Evolutionary conservation across 2,113 vertebrate genomes (phyloP).

Genomic region (Brachionichthys hirsutus): DNA sequence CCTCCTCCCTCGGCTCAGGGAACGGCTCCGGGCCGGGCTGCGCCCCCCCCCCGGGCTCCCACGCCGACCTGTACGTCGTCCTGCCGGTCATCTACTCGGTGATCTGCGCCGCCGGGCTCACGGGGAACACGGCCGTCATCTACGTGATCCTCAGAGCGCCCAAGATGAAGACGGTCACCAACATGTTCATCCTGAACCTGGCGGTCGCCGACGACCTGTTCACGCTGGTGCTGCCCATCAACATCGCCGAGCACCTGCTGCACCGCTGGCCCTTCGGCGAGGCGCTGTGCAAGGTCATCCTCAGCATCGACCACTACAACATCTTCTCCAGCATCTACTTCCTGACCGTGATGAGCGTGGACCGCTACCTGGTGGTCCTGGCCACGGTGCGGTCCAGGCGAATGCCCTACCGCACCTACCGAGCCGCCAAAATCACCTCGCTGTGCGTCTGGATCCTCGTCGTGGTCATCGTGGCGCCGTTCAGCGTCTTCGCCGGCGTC

Average conservation of each 20-base stretch:
- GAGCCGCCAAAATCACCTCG: constrained; percentile 83
- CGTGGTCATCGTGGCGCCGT: constrained; percentile 85
- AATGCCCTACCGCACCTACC: constrained; percentile 83
- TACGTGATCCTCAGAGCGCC: constrained; percentile 89
- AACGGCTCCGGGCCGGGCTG: constrained; percentile 68
- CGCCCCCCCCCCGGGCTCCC: constrained; percentile 63
- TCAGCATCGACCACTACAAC: constrained; percentile 89
- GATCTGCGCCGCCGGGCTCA: constrained; percentile 86
- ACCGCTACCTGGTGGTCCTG: constrained; percentile 86
- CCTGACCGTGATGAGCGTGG: constrained; percentile 89
- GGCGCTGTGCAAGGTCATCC: constrained; percentile 86
- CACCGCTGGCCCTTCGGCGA: constrained; percentile 90
- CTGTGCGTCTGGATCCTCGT: constrained; percentile 87
- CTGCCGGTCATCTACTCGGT: constrained; percentile 85
- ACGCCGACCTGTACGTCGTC: constrained; percentile 80
- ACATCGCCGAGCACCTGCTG: constrained; percentile 85
- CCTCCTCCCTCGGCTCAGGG: constrained; percentile 35
- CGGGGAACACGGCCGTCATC: constrained; percentile 87
- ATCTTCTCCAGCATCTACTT: constrained; percentile 93
- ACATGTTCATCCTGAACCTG: constrained; percentile 91
- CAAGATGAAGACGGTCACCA: constrained; percentile 91
- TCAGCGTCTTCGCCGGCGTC: constrained; percentile 84
- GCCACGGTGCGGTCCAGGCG: constrained; percentile 83
- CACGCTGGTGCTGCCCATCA: constrained; percentile 86
- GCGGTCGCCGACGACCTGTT: constrained; percentile 88